These are phyloP conservation scores for Oriolus oriolus DNA, from an alignment of 2,113 vertebrate species.

Conservation along the genomic window DNA sequence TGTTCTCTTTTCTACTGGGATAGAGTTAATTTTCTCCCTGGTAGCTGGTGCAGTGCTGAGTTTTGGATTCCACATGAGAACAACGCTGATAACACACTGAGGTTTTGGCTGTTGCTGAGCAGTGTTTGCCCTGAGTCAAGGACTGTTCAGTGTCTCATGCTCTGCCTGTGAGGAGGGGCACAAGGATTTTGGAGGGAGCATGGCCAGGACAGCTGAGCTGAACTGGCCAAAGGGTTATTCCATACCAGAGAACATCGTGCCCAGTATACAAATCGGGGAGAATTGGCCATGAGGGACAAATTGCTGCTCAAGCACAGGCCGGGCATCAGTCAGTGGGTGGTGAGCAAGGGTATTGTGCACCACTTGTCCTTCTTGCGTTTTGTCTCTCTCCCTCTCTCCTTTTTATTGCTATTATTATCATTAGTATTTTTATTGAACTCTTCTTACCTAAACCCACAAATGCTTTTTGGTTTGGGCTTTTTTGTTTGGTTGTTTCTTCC, in stretches of 20 bases:
- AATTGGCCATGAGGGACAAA: neutral
- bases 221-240: neutral
- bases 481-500: neutral
- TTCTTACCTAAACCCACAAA: neutral
- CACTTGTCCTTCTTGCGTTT: neutral
- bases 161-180: neutral
- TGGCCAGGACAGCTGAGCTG: neutral
- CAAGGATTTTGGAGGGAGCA: neutral
- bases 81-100: too few species aligned
- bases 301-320: neutral
- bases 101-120: neutral
- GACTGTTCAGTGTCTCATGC: neutral
- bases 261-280: neutral
- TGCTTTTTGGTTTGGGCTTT: too few species aligned
- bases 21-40: neutral
- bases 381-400: neutral
- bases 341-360: neutral
- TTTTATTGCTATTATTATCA: neutral
- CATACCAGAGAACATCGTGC: fast-evolving
- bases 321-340: neutral
- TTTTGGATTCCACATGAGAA: neutral
- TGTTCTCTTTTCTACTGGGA: neutral
- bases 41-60: too few species aligned
- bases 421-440: neutral
- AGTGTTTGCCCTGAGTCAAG: neutral